phyloP scores from a whole-genome alignment of 2,113 vertebrate genomes.

The Lamprologus sp. region DNA sequence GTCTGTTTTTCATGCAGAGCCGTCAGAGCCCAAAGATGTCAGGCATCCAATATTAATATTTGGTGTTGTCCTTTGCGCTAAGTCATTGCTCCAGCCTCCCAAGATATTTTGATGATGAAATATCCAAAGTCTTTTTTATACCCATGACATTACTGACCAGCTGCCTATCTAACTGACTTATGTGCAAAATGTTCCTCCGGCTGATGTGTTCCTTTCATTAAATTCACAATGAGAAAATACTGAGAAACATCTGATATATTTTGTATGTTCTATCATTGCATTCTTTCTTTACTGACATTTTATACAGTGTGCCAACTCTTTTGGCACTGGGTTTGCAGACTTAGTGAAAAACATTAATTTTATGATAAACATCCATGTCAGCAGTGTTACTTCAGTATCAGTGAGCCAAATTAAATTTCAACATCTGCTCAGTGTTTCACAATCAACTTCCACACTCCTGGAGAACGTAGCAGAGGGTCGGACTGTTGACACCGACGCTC shows the following conservation, averaged over 20 bases:
- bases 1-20: background rate
- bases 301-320: background rate
- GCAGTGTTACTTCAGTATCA: background rate
- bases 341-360: background rate
- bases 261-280: background rate
- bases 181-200: background rate
- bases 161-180: background rate
- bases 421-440: background rate
- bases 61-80: fast-evolving
- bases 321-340: background rate
- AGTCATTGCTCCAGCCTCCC: background rate
- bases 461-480: background rate
- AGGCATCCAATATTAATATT: background rate
- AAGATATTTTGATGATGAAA: background rate
- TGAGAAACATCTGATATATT: background rate
- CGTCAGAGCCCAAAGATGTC: background rate
- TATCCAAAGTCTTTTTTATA: background rate
- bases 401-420: background rate
- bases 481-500: background rate
- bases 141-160: background rate
- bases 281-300: background rate
- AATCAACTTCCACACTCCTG: background rate
- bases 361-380: background rate
- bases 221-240: background rate
- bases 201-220: background rate